Evolutionary conservation across 2,113 vertebrate genomes (phyloP).

Genomic region (Larimichthys polyactis): DNA sequence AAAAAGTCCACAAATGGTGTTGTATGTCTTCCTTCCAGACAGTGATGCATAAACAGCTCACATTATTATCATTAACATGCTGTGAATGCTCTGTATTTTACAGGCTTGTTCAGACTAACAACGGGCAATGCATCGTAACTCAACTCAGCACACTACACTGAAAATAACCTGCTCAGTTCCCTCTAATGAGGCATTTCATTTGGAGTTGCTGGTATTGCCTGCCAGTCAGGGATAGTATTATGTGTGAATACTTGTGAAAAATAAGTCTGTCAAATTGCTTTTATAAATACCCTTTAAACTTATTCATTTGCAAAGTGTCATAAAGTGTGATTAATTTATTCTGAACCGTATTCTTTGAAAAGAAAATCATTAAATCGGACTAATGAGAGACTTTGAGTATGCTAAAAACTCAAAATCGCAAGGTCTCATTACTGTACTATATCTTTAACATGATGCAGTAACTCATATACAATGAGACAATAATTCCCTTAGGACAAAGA

Average conservation of each 20-base stretch:
- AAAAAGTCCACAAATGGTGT: not conserved
- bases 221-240: constrained; percentile 17
- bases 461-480: not conserved
- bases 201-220: constrained; percentile 16
- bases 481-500: not conserved
- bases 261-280: constrained; percentile 28
- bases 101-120: not conserved
- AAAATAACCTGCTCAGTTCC: constrained; percentile 16
- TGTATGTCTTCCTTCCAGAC: not conserved
- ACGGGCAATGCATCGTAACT: not conserved
- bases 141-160: not conserved
- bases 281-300: constrained; percentile 33
- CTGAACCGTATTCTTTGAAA: not conserved
- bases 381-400: constrained; percentile 13
- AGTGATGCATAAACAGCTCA: not conserved
- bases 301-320: constrained; percentile 21
- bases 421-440: not conserved
- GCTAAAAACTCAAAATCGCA: constrained; percentile 6
- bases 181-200: constrained; percentile 15
- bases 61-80: not conserved
- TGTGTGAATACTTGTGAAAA: constrained; percentile 2
- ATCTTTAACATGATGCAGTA: not conserved
- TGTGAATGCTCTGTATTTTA: constrained; percentile 1
- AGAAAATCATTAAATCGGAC: constrained; percentile 28
- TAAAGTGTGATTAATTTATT: not conserved